Percentiles rank a stretch among this genome's conserved stretches.
Evolutionary conservation across 2,113 vertebrate species (phyloP).

Genomic region (Sinocyclocheilus rhinocerous): DNA sequence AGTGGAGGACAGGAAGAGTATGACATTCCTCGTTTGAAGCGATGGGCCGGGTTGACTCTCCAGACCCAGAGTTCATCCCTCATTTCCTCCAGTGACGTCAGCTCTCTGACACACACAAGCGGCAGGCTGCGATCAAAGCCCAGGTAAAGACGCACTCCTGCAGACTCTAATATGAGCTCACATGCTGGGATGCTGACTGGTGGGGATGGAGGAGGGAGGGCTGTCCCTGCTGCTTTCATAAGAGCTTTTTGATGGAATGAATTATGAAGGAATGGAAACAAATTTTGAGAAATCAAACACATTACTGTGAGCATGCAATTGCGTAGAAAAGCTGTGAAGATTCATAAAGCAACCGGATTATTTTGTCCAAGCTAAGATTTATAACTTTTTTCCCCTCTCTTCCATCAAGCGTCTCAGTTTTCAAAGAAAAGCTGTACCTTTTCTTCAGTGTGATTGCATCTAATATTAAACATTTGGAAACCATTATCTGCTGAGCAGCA

Average conservation of each 20-base stretch:
- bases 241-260: not conserved
- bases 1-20: constrained; percentile 28
- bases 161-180: constrained; percentile 37
- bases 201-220: constrained; percentile 5
- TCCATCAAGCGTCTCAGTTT: constrained; percentile 44
- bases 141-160: constrained; percentile 33
- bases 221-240: not conserved
- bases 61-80: constrained; percentile 58
- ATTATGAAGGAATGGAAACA: not conserved
- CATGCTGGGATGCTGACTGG: constrained; percentile 33
- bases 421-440: constrained; percentile 39
- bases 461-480: constrained; percentile 68
- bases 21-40: constrained; percentile 56
- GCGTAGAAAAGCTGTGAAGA: not conserved
- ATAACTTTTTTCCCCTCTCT: not conserved
- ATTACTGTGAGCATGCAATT: not conserved
- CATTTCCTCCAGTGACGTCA: constrained; percentile 61
- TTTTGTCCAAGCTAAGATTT: constrained; percentile 52
- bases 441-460: constrained; percentile 59
- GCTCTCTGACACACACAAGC: constrained; percentile 43
- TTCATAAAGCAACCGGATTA: constrained; percentile 31
- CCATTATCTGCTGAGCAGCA: constrained; percentile 57
- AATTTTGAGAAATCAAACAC: constrained; percentile 7
- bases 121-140: constrained; percentile 62
- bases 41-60: constrained; percentile 48